Base-by-base conservation (phyloP, 2,888 invertebrate genomes). In the Euspilapteryx auroguttella region DNA sequence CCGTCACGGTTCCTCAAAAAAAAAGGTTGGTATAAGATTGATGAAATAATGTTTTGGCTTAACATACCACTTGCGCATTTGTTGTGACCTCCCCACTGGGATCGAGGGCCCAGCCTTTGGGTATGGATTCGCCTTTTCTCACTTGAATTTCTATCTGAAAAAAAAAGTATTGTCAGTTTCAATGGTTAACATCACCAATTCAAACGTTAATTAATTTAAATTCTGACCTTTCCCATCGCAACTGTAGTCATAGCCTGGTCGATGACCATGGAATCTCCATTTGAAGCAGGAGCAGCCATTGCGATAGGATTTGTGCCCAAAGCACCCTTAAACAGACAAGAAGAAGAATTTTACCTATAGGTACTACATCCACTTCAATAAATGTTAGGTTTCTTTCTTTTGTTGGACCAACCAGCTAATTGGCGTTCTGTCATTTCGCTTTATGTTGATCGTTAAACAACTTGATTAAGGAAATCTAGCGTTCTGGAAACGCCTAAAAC, bases 211-310 rank as follows among this genome's bases (percentile, higher is more conserved):
- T 17, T 17, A 17, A 24, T 8, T 10, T 23, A 23, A 5, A 23
- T 11, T 11, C 23, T 11, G 23, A 85, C 87, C 78, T 97, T 97
- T 27, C 96, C 97, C 37, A 95, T 77, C 7, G 97, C 94, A 1
- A 93, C 95, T 0, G 92, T 83, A 0, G 95, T 91, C 1, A 94
- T 91, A 0, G 96, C 96, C 94, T 97, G 90, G 49, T 97, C 96
- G 9, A 97, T 75, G 0, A 92, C 80, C 46, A 94, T 87, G 30
- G 82, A 79, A 44, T 94, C 94, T 0, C 79, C 82, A 12, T 79
- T 64, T 0, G 61, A 52, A 1, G 79, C 84, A 0, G 86, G 85
- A 1, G 91, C 93, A 0, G 87, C 92, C 34, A 95, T 49, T 0
- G 87, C 77, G 12, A 97, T 52, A 0, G 96, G 96, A 62, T 97